These are phyloP conservation scores for Marmota flaviventris DNA, from an alignment of 2,113 vertebrate species.

Conservation along the genomic window DNA sequence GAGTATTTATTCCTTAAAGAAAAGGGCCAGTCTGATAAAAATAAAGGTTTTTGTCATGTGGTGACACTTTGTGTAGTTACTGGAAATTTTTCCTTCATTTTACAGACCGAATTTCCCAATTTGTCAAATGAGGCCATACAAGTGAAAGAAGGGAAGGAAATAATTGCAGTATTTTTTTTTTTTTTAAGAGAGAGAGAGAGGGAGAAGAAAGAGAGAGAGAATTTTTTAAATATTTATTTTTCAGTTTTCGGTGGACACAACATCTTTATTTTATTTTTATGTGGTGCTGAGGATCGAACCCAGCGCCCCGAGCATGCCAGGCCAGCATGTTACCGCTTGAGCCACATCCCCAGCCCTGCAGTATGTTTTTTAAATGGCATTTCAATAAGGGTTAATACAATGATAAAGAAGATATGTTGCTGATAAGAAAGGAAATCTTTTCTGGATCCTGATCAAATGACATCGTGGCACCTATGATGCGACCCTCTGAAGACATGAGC, in stretches of 20 bases:
- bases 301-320: no score
- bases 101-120: background rate
- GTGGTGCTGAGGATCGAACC: no score
- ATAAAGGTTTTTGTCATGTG: background rate
- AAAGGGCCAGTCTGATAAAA: conserved; percentile 1
- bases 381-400: background rate
- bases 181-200: no score
- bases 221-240: no score
- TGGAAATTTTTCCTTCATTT: background rate
- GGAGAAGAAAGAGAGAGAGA: no score
- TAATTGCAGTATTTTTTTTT: background rate
- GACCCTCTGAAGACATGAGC: background rate
- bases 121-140: background rate
- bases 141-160: background rate
- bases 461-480: no score
- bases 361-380: background rate
- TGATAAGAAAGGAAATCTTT: background rate
- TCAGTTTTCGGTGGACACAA: no score
- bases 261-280: no score
- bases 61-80: background rate
- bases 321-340: no score
- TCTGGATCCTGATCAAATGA: background rate
- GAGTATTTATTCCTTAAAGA: background rate
- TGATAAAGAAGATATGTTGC: background rate
- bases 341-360: no score